Percentiles rank a stretch among this genome's conserved stretches.
These are phyloP conservation scores for Cryptoprocta ferox DNA, from an alignment of 2,797 vertebrate species.

Conservation along the genomic window DNA sequence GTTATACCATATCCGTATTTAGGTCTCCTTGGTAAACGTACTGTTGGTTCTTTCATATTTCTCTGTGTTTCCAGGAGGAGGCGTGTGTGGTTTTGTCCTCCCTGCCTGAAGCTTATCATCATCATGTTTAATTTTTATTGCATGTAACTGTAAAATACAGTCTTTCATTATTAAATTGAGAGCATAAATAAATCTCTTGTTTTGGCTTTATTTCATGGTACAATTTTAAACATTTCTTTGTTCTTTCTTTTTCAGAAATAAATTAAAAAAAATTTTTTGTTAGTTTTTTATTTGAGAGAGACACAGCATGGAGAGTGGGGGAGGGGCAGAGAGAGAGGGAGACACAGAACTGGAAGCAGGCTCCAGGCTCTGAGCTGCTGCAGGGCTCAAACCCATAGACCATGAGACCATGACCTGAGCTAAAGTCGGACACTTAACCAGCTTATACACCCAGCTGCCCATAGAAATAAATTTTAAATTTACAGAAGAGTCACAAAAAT, in stretches of 20 bases:
- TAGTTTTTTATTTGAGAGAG: too few relatives aligned
- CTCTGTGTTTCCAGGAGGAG: conserved; percentile 53
- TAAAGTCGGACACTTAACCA: too few relatives aligned
- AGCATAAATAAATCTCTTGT: not conserved
- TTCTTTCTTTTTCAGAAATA: not conserved
- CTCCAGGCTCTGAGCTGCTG: too few relatives aligned
- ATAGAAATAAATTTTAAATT: not conserved
- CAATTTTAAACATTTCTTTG: not conserved
- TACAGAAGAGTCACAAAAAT: not conserved
- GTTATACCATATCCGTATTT: not conserved
- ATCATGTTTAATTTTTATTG: not conserved
- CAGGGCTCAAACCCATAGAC: too few relatives aligned
- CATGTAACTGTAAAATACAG: not conserved
- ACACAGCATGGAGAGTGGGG: too few relatives aligned
- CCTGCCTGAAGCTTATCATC: not conserved
- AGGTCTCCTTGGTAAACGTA: conserved; percentile 63
- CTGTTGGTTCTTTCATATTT: conserved; percentile 43
- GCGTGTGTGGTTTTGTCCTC: not conserved
- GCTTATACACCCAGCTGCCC: too few relatives aligned
- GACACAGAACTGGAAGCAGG: too few relatives aligned
- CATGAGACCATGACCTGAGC: too few relatives aligned
- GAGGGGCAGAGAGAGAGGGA: too few relatives aligned
- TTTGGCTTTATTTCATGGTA: not conserved
- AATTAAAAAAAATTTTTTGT: not conserved
- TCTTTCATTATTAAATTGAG: not conserved